Evolutionary conservation across 2,113 vertebrate genomes (phyloP).

Genomic region (Holacanthus passer): DNA sequence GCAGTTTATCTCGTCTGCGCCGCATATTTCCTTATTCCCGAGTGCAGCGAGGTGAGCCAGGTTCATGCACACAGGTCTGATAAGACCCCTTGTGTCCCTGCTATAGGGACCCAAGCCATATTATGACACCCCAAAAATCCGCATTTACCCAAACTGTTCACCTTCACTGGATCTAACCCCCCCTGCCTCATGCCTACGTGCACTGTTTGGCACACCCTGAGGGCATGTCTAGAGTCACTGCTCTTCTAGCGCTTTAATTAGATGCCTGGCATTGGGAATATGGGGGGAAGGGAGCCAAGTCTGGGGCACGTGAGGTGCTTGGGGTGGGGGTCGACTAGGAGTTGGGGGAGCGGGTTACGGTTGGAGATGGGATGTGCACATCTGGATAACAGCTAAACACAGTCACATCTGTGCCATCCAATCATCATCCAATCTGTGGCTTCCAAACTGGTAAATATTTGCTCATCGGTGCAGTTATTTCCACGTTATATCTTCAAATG

Average conservation of each 20-base stretch:
- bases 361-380: conserved; percentile 35
- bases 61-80: conserved; percentile 48
- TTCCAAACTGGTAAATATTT: conserved; percentile 11
- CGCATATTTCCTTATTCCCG: conserved; percentile 28
- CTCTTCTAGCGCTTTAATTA: conserved; percentile 70
- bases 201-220: conserved; percentile 65
- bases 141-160: conserved; percentile 40
- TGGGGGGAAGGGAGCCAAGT: conserved; percentile 40
- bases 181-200: conserved; percentile 38
- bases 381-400: conserved; percentile 40
- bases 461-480: conserved; percentile 10
- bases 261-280: conserved; percentile 58
- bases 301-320: conserved; percentile 43
- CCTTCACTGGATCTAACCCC: conserved; percentile 43
- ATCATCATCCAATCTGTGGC: conserved; percentile 40
- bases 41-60: conserved; percentile 34
- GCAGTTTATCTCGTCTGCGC: conserved; percentile 53
- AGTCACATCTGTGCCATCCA: conserved; percentile 41
- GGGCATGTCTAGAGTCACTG: conserved; percentile 72
- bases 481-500: background rate
- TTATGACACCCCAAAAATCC: conserved; percentile 16
- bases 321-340: conserved; percentile 43
- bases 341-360: conserved; percentile 29
- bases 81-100: conserved; percentile 37
- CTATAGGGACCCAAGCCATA: conserved; percentile 20